Evolutionary conservation across 2,888 invertebrate species (phyloP).

Genomic region (Megaustenia siamemsis): DNA sequence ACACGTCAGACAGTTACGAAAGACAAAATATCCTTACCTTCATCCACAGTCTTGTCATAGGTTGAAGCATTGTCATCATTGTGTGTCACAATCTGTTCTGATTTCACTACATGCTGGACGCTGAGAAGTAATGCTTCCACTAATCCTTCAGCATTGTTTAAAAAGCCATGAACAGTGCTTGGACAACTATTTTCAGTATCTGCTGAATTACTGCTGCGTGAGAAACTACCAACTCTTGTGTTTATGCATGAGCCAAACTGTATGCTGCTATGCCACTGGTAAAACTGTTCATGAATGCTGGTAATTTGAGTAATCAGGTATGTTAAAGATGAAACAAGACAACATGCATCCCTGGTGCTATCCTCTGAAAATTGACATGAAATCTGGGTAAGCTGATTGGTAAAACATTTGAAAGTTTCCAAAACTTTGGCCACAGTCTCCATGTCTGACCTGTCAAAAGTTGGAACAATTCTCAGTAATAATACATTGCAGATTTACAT

Average conservation of each 20-base stretch:
- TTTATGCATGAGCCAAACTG: neutral
- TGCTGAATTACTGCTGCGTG: neutral
- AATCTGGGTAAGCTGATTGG: neutral
- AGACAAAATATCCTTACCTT: neutral
- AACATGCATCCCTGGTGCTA: neutral
- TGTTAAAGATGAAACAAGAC: slow-evolving; percentile 23
- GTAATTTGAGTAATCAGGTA: slow-evolving; percentile 30
- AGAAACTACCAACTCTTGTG: neutral
- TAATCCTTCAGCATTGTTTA: slow-evolving; percentile 70
- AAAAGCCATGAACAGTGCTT: neutral
- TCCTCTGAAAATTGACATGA: slow-evolving; percentile 39
- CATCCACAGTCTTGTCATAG: neutral
- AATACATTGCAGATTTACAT: no score
- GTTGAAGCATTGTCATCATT: slow-evolving; percentile 69
- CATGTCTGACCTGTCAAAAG: slow-evolving; percentile 46
- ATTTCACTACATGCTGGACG: slow-evolving; percentile 84
- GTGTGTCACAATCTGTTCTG: slow-evolving; percentile 72
- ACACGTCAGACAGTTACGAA: no score
- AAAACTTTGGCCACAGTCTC: slow-evolving; percentile 9
- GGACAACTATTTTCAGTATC: neutral
- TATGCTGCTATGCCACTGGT: slow-evolving; percentile 29
- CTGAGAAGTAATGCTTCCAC: slow-evolving; percentile 82
- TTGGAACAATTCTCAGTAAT: no score
- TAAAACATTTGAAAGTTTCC: slow-evolving; percentile 16
- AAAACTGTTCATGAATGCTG: slow-evolving; percentile 4